Percentiles rank a stretch among this genome's conserved stretches.
Conservation (phyloP, 2,113 vertebrate genomes). For the Xiphophorus couchianus region DNA sequence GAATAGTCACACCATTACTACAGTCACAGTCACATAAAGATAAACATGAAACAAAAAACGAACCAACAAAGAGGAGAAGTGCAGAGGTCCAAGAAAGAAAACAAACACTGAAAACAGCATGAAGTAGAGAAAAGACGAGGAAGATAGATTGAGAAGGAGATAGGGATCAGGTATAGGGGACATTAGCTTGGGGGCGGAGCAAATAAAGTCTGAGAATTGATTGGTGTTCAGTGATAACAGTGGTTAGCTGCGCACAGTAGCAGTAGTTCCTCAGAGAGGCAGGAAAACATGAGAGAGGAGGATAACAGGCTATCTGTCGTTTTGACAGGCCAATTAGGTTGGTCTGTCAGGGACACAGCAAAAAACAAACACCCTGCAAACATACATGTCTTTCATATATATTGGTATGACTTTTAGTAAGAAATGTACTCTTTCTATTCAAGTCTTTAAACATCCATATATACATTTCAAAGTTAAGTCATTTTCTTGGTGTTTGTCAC, state of each 20-base stretch:
- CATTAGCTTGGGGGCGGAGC: conserved; percentile 47
- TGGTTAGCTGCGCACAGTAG: conserved; percentile 31
- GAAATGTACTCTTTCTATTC: conserved; percentile 1
- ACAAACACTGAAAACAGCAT: conserved; percentile 14
- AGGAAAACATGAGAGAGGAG: neutral
- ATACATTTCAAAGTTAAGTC: neutral
- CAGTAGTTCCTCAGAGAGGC: conserved; percentile 35
- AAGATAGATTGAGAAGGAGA: conserved; percentile 18
- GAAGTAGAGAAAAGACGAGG: conserved; percentile 1
- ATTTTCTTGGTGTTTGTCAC: neutral
- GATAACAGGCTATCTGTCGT: conserved; percentile 44
- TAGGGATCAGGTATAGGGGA: conserved; percentile 40
- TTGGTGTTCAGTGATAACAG: conserved; percentile 53
- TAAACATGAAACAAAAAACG: neutral
- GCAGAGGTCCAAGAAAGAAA: conserved; percentile 9
- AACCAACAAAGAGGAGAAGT: neutral
- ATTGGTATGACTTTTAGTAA: too few relatives aligned
- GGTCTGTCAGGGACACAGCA: conserved; percentile 50
- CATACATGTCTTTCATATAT: neutral
- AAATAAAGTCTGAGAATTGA: conserved; percentile 70
- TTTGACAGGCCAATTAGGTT: conserved; percentile 70
- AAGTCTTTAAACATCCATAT: neutral
- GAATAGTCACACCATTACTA: neutral
- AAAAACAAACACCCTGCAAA: conserved; percentile 6
- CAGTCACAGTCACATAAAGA: neutral